These are phyloP conservation scores for Sesia apiformis DNA, from an alignment of 2,888 invertebrate genomes.

Conservation along the genomic window DNA sequence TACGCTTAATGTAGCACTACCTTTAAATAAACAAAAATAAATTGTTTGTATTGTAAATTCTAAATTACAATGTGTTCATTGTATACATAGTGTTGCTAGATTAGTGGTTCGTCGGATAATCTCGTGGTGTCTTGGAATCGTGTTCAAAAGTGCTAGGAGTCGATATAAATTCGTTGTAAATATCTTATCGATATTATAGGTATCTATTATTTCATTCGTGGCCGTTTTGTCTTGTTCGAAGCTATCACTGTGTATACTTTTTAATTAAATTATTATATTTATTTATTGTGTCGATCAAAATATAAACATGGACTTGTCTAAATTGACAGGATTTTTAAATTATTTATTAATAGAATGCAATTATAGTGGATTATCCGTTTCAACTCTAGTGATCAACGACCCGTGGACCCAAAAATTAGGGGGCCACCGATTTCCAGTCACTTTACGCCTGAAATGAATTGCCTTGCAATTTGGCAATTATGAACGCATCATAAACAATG, in stretches of 20 bases:
- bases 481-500: too few relatives aligned
- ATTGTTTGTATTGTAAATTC: conserved; percentile 17
- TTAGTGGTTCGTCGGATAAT: conserved; percentile 25
- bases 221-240: neutral
- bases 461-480: too few relatives aligned
- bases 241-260: neutral
- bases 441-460: too few relatives aligned
- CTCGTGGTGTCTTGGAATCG: conserved; percentile 37
- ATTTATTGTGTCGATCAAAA: neutral
- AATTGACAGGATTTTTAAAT: too few relatives aligned
- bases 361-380: too few relatives aligned
- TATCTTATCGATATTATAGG: neutral
- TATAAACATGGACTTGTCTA: too few relatives aligned
- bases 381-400: too few relatives aligned
- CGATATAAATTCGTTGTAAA: neutral
- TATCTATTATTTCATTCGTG: neutral
- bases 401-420: too few relatives aligned
- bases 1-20: too few relatives aligned
- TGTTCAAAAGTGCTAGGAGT: conserved; percentile 31
- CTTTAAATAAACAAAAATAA: neutral
- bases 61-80: conserved; percentile 61
- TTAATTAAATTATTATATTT: neutral
- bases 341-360: too few relatives aligned
- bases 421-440: too few relatives aligned
- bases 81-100: conserved; percentile 62